These are phyloP conservation scores for Spilosoma lubricipeda DNA, from an alignment of 2,888 invertebrate species.

Conservation along the genomic window DNA sequence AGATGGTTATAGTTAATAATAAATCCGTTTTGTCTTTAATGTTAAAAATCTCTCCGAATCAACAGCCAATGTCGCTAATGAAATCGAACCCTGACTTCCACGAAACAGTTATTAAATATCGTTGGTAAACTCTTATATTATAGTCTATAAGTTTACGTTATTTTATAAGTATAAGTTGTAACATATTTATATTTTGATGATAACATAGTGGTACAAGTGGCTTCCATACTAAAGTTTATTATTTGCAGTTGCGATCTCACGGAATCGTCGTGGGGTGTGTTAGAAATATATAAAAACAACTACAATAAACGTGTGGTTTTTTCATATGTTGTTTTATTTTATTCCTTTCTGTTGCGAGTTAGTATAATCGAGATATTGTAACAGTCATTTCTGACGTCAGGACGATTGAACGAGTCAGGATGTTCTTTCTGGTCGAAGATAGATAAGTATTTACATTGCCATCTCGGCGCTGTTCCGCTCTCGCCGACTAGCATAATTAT, in stretches of 20 bases:
- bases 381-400: too few relatives aligned
- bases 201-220: slow-evolving; percentile 40
- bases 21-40: too few relatives aligned
- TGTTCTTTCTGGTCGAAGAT: too few relatives aligned
- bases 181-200: slow-evolving; percentile 43
- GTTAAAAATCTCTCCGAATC: neutral
- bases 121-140: slow-evolving; percentile 20
- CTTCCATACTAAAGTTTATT: slow-evolving; percentile 58
- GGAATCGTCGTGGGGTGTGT: slow-evolving; percentile 56
- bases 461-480: too few relatives aligned
- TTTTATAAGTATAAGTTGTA: slow-evolving; percentile 34
- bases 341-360: neutral
- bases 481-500: too few relatives aligned
- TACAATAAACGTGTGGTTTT: slow-evolving; percentile 79
- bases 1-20: too few relatives aligned
- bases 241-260: slow-evolving; percentile 69
- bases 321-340: slow-evolving; percentile 46
- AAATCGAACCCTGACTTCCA: too few relatives aligned
- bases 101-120: neutral
- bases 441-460: too few relatives aligned
- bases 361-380: too few relatives aligned
- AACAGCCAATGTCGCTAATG: neutral
- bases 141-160: slow-evolving; percentile 46
- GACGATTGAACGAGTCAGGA: too few relatives aligned
- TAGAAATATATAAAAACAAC: slow-evolving; percentile 59